Base-by-base conservation (phyloP, 2,888 invertebrate species). In the Acanthosepion lycidas region DNA sequence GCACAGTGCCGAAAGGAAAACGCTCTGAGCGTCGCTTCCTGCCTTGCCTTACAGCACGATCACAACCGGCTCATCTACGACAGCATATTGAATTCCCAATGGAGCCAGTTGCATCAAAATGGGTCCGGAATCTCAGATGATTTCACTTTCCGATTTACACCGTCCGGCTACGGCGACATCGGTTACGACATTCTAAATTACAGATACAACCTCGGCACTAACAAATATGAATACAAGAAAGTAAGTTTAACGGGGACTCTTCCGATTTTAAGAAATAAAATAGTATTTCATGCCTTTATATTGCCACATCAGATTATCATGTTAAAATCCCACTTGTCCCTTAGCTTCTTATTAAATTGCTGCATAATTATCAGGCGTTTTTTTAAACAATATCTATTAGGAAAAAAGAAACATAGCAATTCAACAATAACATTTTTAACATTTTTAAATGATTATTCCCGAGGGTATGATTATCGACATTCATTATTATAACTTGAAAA, bases 171-270 rank as follows among this genome's bases (percentile, higher is more conserved):
- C 95, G 97, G 97, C 59, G 97, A 97, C 95, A 96, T 97, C 55
- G 97, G 97, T 6, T 97, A 97, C 93, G 97, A 97, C 95, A 97
- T 97, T 78, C 96, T 97, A 94, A 97, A 97, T 96, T 97, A 96
- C 95, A 95, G 96, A 48, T 95, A 96, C n/a, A 95, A 96, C 92
- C 94, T 95, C 3, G 94, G 95, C 18, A 95, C 96, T 15, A 96
- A 96, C 91, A 94, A 95, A 33, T 96, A 96, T 94, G 95, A 95
- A 59, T 96, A 96, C 94, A 95, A 95, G 20, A 94, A 96, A 96
- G 96, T 97, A 95, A 95, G 95, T 78, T 78, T 12, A n/a, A 78
- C n/a, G n/a, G 3, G 78, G 59, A 59, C 23, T 23, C 23, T 59
- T 23, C 23, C 2, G 20, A 20, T 20, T 20, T 55, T 5, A 20